A percentile compares a stretch with the other conserved stretches of the same genome.
These are phyloP conservation scores for Sylvilagus bachmani DNA, from an alignment of 2,113 vertebrate species.

Conservation along the genomic window DNA sequence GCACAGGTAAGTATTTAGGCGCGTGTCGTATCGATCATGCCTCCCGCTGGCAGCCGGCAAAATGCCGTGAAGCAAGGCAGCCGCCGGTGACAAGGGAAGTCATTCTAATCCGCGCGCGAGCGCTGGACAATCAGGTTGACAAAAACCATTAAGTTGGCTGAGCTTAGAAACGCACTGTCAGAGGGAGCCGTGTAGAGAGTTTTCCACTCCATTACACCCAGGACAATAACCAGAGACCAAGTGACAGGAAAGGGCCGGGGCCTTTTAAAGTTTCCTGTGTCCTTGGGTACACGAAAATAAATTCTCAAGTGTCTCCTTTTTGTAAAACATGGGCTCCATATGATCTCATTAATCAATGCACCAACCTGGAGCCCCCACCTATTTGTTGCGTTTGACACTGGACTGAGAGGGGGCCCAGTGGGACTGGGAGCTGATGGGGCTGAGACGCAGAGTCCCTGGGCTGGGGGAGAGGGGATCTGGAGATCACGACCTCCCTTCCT, in stretches of 20 bases:
- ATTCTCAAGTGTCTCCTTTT: conserved; percentile 70
- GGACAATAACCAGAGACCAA: conserved; percentile 82
- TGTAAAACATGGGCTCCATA: conserved; percentile 49
- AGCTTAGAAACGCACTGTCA: conserved; percentile 84
- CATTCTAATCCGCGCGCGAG: conserved; percentile 79
- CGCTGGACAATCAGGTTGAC: conserved; percentile 83
- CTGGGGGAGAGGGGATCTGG: neutral
- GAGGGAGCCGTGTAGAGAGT: conserved; percentile 74
- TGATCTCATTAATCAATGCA: conserved; percentile 75
- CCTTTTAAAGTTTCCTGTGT: conserved; percentile 79
- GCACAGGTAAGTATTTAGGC: conserved; percentile 69
- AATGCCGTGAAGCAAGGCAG: conserved; percentile 67
- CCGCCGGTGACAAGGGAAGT: conserved; percentile 78
- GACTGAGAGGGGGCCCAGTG: neutral
- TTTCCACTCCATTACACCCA: conserved; percentile 84
- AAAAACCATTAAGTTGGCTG: conserved; percentile 85
- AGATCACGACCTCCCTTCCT: neutral
- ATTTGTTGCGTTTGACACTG: conserved; percentile 12
- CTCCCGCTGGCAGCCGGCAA: conserved; percentile 75
- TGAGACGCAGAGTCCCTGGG: neutral
- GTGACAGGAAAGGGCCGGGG: conserved; percentile 78
- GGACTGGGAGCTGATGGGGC: neutral
- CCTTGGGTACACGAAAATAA: conserved; percentile 77
- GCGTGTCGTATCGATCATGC: conserved; percentile 78
- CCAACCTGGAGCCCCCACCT: neutral